These are phyloP conservation scores for Guaruba guarouba DNA, from an alignment of 2,113 vertebrate genomes.

Conservation along the genomic window DNA sequence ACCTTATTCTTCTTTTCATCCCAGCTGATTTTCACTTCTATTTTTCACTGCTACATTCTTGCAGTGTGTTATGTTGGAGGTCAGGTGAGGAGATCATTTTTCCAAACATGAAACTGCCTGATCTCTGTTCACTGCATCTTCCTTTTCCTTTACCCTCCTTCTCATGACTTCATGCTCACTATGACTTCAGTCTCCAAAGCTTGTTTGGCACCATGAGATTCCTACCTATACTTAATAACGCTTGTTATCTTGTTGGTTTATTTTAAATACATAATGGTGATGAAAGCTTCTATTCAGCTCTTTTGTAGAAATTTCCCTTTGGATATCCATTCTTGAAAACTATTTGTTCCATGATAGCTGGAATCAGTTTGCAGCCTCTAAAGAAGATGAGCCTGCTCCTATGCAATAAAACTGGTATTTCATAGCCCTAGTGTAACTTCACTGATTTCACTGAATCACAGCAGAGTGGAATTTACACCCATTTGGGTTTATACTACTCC, in stretches of 20 bases:
- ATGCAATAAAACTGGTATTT: neutral
- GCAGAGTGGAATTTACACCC: neutral
- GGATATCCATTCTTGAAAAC: neutral
- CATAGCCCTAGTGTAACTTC: neutral
- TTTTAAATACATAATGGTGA: neutral
- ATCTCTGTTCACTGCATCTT: neutral
- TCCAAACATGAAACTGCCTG: neutral
- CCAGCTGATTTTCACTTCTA: neutral
- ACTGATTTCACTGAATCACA: neutral
- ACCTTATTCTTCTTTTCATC: neutral
- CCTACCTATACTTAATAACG: neutral
- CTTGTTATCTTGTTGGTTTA: neutral
- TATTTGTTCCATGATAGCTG: neutral
- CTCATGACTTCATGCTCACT: conserved; percentile 7
- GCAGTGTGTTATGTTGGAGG: neutral
- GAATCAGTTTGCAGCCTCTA: neutral
- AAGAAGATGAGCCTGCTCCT: neutral
- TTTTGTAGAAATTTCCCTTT: neutral
- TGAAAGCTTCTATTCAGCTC: neutral
- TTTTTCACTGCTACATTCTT: neutral
- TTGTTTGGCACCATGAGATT: neutral
- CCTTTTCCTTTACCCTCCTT: neutral
- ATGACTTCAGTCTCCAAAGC: neutral
- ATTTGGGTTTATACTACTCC: neutral
- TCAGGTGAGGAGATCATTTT: neutral